A percentile compares a stretch with the other conserved stretches of the same genome.
These are phyloP conservation scores for Aphidius gifuensis DNA, from an alignment of 1,140 invertebrate genomes.

Conservation along the genomic window DNA sequence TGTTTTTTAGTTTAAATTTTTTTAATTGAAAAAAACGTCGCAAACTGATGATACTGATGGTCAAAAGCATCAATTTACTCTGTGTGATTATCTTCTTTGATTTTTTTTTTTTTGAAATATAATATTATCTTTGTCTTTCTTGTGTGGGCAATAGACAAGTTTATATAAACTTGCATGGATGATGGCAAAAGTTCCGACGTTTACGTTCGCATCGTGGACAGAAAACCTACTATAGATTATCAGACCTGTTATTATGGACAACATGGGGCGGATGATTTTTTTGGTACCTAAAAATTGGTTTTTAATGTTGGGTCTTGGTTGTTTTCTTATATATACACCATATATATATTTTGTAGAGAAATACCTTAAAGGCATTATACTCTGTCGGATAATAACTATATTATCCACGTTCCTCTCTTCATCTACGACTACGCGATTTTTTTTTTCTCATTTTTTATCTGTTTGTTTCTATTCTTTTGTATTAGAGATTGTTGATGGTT, in stretches of 20 bases:
- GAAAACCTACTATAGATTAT: conserved; percentile 56
- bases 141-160: no score
- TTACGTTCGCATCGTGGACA: conserved; percentile 34
- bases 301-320: conserved; percentile 47
- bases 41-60: conserved; percentile 8
- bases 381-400: conserved; percentile 30
- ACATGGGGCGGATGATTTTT: conserved; percentile 45
- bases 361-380: not conserved
- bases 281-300: conserved; percentile 54
- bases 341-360: no score
- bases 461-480: conserved; percentile 9
- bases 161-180: not conserved
- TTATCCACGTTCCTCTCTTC: conserved; percentile 17
- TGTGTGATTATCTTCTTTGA: conserved; percentile 35
- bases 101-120: conserved; percentile 14
- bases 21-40: conserved; percentile 50
- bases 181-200: conserved; percentile 24
- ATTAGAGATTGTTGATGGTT: not conserved
- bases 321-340: no score
- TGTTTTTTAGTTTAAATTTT: conserved; percentile 16
- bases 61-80: conserved; percentile 42
- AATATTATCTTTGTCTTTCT: conserved; percentile 10
- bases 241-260: conserved; percentile 49
- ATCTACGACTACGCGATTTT: conserved; percentile 26
- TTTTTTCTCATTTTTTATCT: conserved; percentile 17